Percentiles rank a stretch among this genome's conserved stretches.
Conservation (phyloP, 2,797 vertebrate genomes). For the Apodemus agrarius region DNA sequence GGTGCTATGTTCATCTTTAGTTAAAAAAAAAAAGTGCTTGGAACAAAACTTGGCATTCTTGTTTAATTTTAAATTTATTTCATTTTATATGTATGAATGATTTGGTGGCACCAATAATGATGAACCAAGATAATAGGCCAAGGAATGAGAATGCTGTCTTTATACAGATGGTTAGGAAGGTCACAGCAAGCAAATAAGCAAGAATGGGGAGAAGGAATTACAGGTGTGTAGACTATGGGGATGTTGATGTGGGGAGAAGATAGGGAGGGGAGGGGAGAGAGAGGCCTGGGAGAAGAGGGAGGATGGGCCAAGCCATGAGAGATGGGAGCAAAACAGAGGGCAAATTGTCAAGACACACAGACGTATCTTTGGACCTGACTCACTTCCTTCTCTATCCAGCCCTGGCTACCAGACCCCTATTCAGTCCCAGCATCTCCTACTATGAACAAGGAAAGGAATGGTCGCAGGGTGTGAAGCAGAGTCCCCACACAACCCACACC, state of each 20-base stretch:
- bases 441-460: not conserved
- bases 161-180: not conserved
- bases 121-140: not conserved
- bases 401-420: too few species aligned
- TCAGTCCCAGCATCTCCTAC: not conserved
- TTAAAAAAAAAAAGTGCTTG: not conserved
- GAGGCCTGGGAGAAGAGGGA: not conserved
- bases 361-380: fast-evolving
- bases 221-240: not conserved
- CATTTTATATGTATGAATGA: too few species aligned
- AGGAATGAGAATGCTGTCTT: not conserved
- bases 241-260: not conserved
- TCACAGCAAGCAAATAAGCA: too few species aligned
- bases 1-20: not conserved
- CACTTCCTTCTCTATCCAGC: not conserved
- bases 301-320: not conserved
- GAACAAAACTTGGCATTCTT: not conserved
- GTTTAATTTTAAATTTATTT: not conserved
- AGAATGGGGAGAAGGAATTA: not conserved
- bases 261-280: too few species aligned
- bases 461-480: not conserved
- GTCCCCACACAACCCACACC: not conserved
- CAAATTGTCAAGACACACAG: not conserved
- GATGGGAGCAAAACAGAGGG: not conserved
- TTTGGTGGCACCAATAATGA: not conserved